Percentiles rank a stretch among this genome's conserved stretches.
phyloP scores from a whole-genome alignment of 2,113 vertebrate genomes.

The Campylomormyrus numenius region DNA sequence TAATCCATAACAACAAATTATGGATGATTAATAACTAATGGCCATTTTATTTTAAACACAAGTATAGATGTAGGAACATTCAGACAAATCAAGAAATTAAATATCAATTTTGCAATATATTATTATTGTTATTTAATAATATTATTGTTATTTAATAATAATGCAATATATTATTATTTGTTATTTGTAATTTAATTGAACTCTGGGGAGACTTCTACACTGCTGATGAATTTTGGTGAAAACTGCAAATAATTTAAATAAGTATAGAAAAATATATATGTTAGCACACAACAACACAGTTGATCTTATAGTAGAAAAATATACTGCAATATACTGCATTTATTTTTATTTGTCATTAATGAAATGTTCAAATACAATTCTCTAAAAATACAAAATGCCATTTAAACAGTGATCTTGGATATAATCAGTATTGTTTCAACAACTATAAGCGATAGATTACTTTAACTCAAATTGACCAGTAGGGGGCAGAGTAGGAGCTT shows the following conservation, averaged over 20 bases:
- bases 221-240: neutral
- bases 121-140: neutral
- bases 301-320: neutral
- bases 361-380: neutral
- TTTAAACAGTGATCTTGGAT: neutral
- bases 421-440: neutral
- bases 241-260: neutral
- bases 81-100: neutral
- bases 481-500: neutral
- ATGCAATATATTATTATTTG: neutral
- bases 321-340: neutral
- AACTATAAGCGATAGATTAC: neutral
- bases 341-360: neutral
- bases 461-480: neutral
- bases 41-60: neutral
- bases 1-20: neutral
- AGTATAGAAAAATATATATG: neutral
- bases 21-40: neutral
- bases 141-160: neutral
- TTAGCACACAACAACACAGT: neutral
- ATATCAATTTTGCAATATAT: neutral
- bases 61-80: neutral
- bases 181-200: neutral
- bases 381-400: neutral
- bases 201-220: neutral